Percentiles rank a stretch among this genome's conserved stretches.
These are phyloP conservation scores for Excalfactoria chinensis DNA, from an alignment of 2,113 vertebrate species.

Conservation along the genomic window DNA sequence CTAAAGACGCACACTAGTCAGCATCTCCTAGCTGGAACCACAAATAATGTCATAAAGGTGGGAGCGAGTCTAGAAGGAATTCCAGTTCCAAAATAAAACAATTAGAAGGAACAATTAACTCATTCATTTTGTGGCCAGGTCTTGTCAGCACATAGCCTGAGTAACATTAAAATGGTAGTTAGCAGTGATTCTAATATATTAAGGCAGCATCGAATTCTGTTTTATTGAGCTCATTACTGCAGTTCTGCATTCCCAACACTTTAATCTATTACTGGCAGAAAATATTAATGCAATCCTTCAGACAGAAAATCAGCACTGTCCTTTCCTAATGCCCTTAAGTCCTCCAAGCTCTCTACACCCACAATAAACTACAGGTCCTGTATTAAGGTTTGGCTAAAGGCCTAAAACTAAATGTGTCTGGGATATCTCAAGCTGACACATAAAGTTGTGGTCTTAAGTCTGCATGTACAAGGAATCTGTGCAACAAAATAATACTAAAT, in stretches of 20 bases:
- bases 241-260: conserved; percentile 18
- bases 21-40: not conserved
- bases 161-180: not conserved
- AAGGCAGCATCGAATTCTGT: not conserved
- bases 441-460: not conserved
- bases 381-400: not conserved
- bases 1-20: not conserved
- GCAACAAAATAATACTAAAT: not conserved
- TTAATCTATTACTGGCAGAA: conserved; percentile 7
- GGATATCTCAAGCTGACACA: not conserved
- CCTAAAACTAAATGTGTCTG: not conserved
- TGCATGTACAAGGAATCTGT: not conserved
- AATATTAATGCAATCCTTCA: conserved; percentile 39
- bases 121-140: not conserved
- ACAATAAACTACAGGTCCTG: not conserved
- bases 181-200: conserved; percentile 19
- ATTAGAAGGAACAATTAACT: conserved; percentile 42
- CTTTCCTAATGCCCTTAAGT: not conserved
- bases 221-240: conserved; percentile 56
- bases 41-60: not conserved
- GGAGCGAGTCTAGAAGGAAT: not conserved
- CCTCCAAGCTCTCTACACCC: not conserved
- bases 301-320: not conserved
- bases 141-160: not conserved
- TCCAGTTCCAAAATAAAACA: not conserved